phyloP scores from a whole-genome alignment of 2,797 vertebrate species.

The Kryptopterus vitreolus region DNA sequence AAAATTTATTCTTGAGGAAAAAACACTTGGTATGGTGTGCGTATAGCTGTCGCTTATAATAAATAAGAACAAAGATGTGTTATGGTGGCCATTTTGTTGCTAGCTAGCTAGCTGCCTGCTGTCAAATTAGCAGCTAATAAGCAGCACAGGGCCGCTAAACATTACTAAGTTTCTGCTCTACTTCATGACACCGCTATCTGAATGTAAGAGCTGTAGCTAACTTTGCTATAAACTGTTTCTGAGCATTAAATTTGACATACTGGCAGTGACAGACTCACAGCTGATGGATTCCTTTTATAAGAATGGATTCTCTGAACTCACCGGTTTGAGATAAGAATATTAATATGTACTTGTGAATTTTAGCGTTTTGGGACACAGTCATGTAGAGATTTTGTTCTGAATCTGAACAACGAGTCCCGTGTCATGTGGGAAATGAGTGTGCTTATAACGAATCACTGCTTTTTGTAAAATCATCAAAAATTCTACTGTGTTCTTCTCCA shows the following conservation, averaged over 20 bases:
- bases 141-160: not conserved
- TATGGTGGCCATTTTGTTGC: not conserved
- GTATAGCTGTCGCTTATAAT: not conserved
- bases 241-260: not conserved
- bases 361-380: not conserved
- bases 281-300: not conserved
- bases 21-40: not conserved
- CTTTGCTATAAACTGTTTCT: not conserved
- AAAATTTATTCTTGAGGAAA: not conserved
- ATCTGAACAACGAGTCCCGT: not conserved
- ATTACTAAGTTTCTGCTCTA: not conserved
- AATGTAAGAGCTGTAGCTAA: not conserved
- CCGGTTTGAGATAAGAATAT: not conserved
- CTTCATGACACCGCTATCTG: not conserved
- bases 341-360: not conserved
- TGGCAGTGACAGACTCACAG: not conserved
- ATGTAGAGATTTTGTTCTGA: not conserved
- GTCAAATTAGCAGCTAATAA: not conserved
- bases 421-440: not conserved
- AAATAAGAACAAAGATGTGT: not conserved
- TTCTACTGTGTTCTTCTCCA: no score
- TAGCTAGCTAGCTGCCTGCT: not conserved
- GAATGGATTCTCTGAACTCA: not conserved
- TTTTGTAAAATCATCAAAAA: slow-evolving; percentile 17
- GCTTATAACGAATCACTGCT: slow-evolving; percentile 2